Conservation (phyloP, 2,888 invertebrate species). For the Leptinotarsa haldemani region DNA sequence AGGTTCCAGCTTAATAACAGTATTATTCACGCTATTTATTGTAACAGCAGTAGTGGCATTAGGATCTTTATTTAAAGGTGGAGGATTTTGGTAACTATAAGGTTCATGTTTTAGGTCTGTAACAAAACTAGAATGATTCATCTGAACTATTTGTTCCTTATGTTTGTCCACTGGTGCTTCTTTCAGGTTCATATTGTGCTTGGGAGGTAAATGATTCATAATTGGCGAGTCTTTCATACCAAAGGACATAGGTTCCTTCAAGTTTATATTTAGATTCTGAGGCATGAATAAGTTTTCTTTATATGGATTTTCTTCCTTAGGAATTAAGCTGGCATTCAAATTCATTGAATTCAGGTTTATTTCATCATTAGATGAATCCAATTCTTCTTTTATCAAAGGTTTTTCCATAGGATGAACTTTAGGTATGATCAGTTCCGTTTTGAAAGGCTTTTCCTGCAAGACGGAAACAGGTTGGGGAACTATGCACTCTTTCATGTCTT, state of each 20-base stretch:
- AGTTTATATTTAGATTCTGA: constrained; percentile 47
- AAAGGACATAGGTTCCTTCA: constrained; percentile 57
- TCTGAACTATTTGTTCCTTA: constrained; percentile 58
- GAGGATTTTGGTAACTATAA: constrained; percentile 46
- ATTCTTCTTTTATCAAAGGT: constrained; percentile 64
- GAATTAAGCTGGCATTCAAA: constrained; percentile 42
- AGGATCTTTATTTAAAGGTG: constrained; percentile 41
- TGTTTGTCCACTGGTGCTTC: constrained; percentile 51
- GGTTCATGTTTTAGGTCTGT: constrained; percentile 55
- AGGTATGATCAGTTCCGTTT: constrained; percentile 74
- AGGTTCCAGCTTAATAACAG: constrained; percentile 63
- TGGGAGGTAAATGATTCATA: constrained; percentile 51
- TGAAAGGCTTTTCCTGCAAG: constrained; percentile 64
- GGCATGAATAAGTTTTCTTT: constrained; percentile 55
- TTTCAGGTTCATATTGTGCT: constrained; percentile 57
- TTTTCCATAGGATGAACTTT: constrained; percentile 70
- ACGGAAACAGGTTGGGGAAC: constrained; percentile 47
- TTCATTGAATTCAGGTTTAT: constrained; percentile 53
- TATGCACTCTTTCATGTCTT: constrained; percentile 55
- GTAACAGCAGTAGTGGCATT: constrained; percentile 45
- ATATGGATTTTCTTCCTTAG: constrained; percentile 40
- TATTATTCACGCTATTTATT: constrained; percentile 43
- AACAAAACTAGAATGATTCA: constrained; percentile 57
- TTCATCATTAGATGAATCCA: constrained; percentile 59
- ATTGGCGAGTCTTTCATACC: constrained; percentile 58